Percentiles rank a stretch among this genome's conserved stretches.
These are phyloP conservation scores for Platyscapa corneri DNA, from an alignment of 1,140 invertebrate genomes.

Conservation along the genomic window DNA sequence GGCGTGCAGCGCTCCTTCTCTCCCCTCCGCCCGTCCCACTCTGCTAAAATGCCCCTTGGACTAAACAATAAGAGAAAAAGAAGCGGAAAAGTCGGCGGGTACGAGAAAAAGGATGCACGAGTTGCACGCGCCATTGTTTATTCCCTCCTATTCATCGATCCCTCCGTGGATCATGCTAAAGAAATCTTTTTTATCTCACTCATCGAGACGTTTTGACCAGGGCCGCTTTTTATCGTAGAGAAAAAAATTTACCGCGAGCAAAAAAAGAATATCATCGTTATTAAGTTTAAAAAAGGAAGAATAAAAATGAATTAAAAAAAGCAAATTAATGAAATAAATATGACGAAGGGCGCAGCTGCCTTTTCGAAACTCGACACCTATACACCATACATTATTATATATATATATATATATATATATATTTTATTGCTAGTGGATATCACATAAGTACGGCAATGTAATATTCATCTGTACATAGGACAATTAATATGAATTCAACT, in stretches of 20 bases:
- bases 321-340: constrained; percentile 33
- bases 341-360: constrained; percentile 46
- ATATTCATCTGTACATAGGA: constrained; percentile 70
- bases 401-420: constrained; percentile 49
- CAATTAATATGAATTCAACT: constrained; percentile 64
- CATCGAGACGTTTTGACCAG: constrained; percentile 44
- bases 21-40: too few relatives aligned
- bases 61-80: not conserved
- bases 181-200: constrained; percentile 38
- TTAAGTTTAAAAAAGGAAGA: constrained; percentile 46
- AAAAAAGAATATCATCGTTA: constrained; percentile 48
- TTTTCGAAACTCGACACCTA: constrained; percentile 49
- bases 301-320: constrained; percentile 43
- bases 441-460: constrained; percentile 55
- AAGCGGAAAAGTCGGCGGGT: not conserved
- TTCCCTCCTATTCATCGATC: constrained; percentile 44
- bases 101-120: constrained; percentile 10
- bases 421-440: constrained; percentile 62
- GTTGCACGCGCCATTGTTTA: constrained; percentile 47
- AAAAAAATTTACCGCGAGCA: constrained; percentile 28
- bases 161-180: constrained; percentile 2
- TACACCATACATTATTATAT: constrained; percentile 51
- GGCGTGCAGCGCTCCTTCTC: not conserved
- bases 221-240: constrained; percentile 49
- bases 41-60: not conserved